Evolutionary conservation across 2,888 invertebrate species (phyloP), one percentile per base, ranked within the genome.

Genomic region (Cerceris rybyensis): DNA sequence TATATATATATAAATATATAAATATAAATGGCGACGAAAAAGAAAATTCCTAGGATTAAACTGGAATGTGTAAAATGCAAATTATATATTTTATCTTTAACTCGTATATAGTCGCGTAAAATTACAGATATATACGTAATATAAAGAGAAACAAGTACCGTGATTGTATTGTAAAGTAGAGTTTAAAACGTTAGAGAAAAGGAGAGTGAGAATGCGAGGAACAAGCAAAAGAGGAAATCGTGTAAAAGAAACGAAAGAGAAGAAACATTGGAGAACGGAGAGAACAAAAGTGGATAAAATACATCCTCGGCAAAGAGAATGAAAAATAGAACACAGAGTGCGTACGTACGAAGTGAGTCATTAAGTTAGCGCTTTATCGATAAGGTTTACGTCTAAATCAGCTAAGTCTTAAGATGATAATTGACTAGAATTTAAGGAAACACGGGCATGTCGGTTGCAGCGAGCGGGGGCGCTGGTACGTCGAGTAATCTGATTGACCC

Each of bases 61-160:
- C 68, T 79, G 78, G 80, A 70, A 80, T 78, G 80, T 85, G 75
- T 76, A 81, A 83, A 84, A 84, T 87, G 78, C 71, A 83, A 86
- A 87, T 80, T 88, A 90, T 91, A 91, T 91, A 91, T 91, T 92
- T 91, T 91, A 90, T 88, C 90, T 90, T 85, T 89, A 90, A 28
- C 87, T 89, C 89, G 87, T 88, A 88, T 86, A 84, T 87, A 89
- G 84, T 86, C 85, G 87, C 87, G 88, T 85, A 86, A 86, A 83
- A 77, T 83, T 83, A 81, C 65, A 77, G 75, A 82, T 86, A 86
- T 84, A 85, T 84, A 85, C 84, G 83, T 87, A 88, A 88, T 82
- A 85, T 76, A 85, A 86, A 58, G 54, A 50, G 71, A 73, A 41
- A 72, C 65, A 86, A 84, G 78, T 85, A 84, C 74, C 81, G 85